Conservation (phyloP, 2,113 vertebrate species). For the Atractosteus spatula region DNA sequence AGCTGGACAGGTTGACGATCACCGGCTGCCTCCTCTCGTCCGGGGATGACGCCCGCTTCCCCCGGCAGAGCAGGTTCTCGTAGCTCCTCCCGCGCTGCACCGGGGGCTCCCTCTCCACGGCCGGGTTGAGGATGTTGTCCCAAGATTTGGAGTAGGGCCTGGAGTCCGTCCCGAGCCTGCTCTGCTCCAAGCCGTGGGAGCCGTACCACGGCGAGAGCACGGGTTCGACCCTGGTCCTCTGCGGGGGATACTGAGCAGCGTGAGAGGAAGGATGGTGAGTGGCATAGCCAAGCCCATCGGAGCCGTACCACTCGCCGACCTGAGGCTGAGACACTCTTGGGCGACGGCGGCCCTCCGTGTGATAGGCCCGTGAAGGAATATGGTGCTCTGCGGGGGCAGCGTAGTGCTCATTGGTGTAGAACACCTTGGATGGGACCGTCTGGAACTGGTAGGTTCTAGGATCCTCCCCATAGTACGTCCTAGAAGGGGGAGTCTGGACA, state of each 20-base stretch:
- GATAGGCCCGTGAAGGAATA: slow-evolving; percentile 56
- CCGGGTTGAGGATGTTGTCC: slow-evolving; percentile 87
- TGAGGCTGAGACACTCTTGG: slow-evolving; percentile 69
- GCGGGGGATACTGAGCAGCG: slow-evolving; percentile 55
- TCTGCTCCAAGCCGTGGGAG: slow-evolving; percentile 62
- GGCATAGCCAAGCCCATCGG: slow-evolving; percentile 62
- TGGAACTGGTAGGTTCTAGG: slow-evolving; percentile 61
- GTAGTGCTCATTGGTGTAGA: slow-evolving; percentile 72
- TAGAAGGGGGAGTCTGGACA: slow-evolving; percentile 59
- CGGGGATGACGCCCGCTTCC: slow-evolving; percentile 64
- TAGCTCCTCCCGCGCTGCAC: slow-evolving; percentile 85
- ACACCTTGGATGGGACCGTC: slow-evolving; percentile 52
- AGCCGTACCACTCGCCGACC: slow-evolving; percentile 78
- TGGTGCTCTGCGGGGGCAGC: slow-evolving; percentile 75
- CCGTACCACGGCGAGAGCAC: slow-evolving; percentile 70
- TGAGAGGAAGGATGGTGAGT: slow-evolving; percentile 68
- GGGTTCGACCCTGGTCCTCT: slow-evolving; percentile 58
- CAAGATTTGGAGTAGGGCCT: slow-evolving; percentile 91
- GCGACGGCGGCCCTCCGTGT: slow-evolving; percentile 62
- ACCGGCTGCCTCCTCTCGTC: slow-evolving; percentile 78
- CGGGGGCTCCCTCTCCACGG: slow-evolving; percentile 67
- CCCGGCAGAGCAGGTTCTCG: slow-evolving; percentile 81
- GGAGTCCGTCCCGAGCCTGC: slow-evolving; percentile 69
- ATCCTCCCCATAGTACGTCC: slow-evolving; percentile 65
- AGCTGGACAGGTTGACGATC: slow-evolving; percentile 91